A percentile compares a stretch with the other conserved stretches of the same genome.
Evolutionary conservation across 2,888 invertebrate species (phyloP).

Genomic region (Caenorhabditis sp.): DNA sequence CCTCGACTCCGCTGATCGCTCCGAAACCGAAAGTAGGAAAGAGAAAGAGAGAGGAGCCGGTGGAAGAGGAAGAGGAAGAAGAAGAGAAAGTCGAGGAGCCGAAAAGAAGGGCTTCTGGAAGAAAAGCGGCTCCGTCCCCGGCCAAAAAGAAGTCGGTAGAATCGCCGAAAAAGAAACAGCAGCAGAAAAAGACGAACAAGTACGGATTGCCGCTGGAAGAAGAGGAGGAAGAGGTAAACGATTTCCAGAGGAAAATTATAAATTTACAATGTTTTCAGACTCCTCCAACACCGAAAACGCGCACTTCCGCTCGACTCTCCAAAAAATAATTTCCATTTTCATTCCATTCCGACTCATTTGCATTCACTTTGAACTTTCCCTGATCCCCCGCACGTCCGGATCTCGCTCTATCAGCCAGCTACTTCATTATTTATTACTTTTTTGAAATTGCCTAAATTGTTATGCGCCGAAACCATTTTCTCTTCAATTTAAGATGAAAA

Average conservation of each 20-base stretch:
- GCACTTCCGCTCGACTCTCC: constrained; percentile 6
- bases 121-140: not conserved
- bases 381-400: too few species aligned
- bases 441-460: too few species aligned
- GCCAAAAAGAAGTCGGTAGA: constrained; percentile 11
- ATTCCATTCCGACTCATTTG: not conserved
- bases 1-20: constrained; percentile 23
- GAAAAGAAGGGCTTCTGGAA: constrained; percentile 14
- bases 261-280: not conserved
- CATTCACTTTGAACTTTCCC: not conserved
- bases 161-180: not conserved
- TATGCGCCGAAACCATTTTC: too few species aligned
- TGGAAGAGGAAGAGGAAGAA: constrained; percentile 10
- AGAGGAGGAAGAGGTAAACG: constrained; percentile 15
- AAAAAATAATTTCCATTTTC: constrained; percentile 1
- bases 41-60: constrained; percentile 8
- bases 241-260: too few species aligned
- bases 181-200: constrained; percentile 19
- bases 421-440: too few species aligned
- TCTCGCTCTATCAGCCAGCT: too few species aligned
- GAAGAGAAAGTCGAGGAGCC: not conserved
- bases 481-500: too few species aligned
- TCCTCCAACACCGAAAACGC: not conserved
- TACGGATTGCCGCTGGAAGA: constrained; percentile 25
- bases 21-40: constrained; percentile 15